Base-by-base conservation (phyloP, 2,888 invertebrate genomes). In the Aethes cnicana region DNA sequence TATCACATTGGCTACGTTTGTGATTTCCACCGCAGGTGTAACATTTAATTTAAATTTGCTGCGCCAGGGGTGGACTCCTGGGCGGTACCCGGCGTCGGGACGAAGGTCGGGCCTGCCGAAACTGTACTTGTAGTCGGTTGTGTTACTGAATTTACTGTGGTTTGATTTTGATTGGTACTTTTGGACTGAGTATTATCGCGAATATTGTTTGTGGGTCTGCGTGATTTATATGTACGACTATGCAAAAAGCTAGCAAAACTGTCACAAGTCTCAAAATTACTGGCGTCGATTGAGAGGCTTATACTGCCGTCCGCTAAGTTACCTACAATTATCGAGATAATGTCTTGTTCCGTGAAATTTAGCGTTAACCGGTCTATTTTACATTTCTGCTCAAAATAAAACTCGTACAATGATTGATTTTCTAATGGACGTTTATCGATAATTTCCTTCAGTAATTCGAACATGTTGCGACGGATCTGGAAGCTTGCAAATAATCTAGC, bases 1-100 rank as follows among this genome's bases (percentile, higher is more conserved):
- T 54, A 48, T 11, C 26, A 39, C 55, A 55, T 23, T 55, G 55
- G 26, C 33, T 20, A 18, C 43, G 21, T 33, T 47, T 50, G 17
- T 50, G 55, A n/a, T 48, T 36, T 0, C 50, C 50, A 1, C 50
- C 55, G 17, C 55, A 55, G 4, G 16, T 11, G 11, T 16, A 55
- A 47, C 50, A 55, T 23, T 43, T 35, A 20, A 55, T 37, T n/a
- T n/a, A n/a, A n/a, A n/a, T n/a, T n/a, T n/a, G n/a, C n/a, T n/a
- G n/a, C n/a, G n/a, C n/a, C n/a, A n/a, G n/a, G n/a, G n/a, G n/a
- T n/a, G n/a, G n/a, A n/a, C n/a, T n/a, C n/a, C n/a, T n/a, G n/a
- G n/a, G n/a, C 11, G 25, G 16, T 42, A 30, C 37, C 2, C 47
- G 49, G 8, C 2, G n/a, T 23, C 11, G 12, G n/a, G 8, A 8